Conservation (phyloP, 2,113 vertebrate genomes). For the Dicerorhinus sumatrensis region DNA sequence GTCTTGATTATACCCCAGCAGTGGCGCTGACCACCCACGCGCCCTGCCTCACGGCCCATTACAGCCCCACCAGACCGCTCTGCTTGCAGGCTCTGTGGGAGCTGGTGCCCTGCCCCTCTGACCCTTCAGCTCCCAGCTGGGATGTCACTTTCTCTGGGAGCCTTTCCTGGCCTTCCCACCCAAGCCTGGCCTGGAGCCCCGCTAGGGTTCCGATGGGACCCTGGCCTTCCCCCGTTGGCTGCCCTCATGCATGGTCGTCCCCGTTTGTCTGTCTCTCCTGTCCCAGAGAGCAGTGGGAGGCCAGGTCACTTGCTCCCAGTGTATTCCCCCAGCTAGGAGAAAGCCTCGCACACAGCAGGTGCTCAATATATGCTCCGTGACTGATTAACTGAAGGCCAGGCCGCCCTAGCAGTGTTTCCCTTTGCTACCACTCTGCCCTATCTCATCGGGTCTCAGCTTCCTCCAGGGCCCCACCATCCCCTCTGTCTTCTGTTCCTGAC, state of each 20-base stretch:
- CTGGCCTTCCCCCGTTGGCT: neutral
- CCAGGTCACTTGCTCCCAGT: neutral
- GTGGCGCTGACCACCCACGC: fast-evolving
- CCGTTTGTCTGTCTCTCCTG: neutral
- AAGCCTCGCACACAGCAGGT: neutral
- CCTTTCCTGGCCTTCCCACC: neutral
- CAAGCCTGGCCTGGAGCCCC: neutral
- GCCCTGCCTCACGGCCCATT: fast-evolving
- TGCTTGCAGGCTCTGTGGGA: neutral
- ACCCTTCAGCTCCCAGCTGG: neutral
- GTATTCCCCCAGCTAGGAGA: neutral
- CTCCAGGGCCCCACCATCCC: neutral
- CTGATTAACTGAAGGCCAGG: neutral
- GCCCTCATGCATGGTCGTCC: neutral
- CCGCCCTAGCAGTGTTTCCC: neutral
- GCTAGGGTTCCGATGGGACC: neutral
- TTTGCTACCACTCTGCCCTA: neutral
- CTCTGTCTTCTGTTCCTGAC: neutral
- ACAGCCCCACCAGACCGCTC: no score
- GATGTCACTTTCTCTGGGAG: neutral
- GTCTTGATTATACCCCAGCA: fast-evolving
- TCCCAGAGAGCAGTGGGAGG: fast-evolving
- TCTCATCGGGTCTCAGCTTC: neutral
- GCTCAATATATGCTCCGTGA: neutral
- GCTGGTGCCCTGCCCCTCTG: fast-evolving